These are phyloP conservation scores for Dipodomys stephensi DNA, from an alignment of 2,113 vertebrate genomes.

Conservation along the genomic window DNA sequence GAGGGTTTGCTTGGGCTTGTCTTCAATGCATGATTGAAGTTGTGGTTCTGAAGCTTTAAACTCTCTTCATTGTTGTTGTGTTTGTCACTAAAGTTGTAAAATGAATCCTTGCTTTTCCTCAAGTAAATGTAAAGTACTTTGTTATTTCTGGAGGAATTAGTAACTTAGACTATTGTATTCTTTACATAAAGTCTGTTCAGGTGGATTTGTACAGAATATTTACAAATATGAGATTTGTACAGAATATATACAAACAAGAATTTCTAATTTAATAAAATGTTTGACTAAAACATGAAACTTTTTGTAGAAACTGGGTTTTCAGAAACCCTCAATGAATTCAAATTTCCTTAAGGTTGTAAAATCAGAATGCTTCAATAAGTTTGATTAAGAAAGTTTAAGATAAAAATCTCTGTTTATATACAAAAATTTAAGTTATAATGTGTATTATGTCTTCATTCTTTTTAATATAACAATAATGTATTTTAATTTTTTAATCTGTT, in stretches of 20 bases:
- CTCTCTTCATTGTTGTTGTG: background rate
- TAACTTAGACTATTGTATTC: background rate
- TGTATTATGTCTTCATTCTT: background rate
- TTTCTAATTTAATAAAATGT: constrained; percentile 15
- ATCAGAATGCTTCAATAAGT: background rate
- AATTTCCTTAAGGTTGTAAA: background rate
- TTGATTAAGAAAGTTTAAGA: background rate
- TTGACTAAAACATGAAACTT: constrained; percentile 11
- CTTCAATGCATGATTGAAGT: background rate
- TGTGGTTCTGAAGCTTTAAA: background rate
- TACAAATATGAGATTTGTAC: background rate
- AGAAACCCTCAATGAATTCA: constrained; percentile 42
- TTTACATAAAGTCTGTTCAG: constrained; percentile 2
- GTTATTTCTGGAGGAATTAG: background rate
- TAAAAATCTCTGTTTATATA: background rate
- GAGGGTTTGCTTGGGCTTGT: background rate
- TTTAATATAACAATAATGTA: background rate
- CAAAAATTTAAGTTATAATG: too few species aligned
- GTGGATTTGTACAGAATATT: background rate
- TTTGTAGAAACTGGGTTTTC: constrained; percentile 16
- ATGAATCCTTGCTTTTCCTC: background rate
- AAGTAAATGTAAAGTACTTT: background rate
- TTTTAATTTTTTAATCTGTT: background rate
- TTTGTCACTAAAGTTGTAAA: background rate
- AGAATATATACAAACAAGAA: constrained; percentile 15